These are phyloP conservation scores for Nasua narica DNA, from an alignment of 2,797 vertebrate species.

Conservation along the genomic window DNA sequence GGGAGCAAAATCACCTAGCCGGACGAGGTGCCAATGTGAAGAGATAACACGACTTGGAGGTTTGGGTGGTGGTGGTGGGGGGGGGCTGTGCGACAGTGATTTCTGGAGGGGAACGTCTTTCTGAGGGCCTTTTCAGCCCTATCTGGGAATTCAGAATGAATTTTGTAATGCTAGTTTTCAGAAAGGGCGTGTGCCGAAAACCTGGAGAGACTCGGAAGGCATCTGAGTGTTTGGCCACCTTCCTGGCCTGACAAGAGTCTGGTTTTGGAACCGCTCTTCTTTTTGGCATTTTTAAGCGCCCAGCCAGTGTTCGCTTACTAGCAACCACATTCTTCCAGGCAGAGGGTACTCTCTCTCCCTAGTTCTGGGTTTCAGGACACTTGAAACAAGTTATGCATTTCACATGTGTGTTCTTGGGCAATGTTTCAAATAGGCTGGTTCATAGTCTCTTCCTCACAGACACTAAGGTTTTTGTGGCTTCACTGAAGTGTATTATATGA, in stretches of 20 bases:
- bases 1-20: neutral
- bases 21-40: neutral
- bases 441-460: neutral
- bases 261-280: neutral
- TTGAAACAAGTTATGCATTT: neutral
- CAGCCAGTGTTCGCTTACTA: neutral
- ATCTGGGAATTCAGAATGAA: neutral
- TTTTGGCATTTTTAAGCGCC: neutral
- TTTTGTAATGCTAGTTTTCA: neutral
- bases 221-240: neutral
- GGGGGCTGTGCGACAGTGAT: neutral
- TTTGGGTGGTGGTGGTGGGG: fast-evolving
- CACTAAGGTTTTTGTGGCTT: neutral
- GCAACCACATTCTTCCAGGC: neutral
- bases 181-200: neutral
- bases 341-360: neutral
- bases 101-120: neutral
- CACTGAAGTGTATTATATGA: neutral
- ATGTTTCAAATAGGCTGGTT: neutral
- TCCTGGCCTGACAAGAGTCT: neutral
- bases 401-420: neutral
- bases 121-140: neutral
- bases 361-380: neutral
- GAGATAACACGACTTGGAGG: neutral
- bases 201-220: neutral